Evolutionary conservation across 2,113 vertebrate genomes (phyloP).

Genomic region (Picathartes gymnocephalus): DNA sequence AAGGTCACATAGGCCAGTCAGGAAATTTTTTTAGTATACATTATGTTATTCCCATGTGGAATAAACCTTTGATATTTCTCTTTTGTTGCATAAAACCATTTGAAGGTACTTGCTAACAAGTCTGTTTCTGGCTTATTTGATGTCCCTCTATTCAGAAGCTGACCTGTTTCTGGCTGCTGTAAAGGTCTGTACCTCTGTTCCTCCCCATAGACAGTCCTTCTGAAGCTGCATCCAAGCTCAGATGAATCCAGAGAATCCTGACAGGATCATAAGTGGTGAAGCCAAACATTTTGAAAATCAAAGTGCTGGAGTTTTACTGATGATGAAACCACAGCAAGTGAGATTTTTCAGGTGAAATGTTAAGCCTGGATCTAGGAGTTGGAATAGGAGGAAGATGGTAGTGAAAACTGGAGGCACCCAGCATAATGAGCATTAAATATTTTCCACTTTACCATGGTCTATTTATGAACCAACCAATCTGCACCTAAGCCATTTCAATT

Average conservation of each 20-base stretch:
- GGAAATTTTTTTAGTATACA: neutral
- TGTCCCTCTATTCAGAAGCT: neutral
- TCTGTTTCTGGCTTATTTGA: neutral
- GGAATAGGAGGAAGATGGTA: neutral
- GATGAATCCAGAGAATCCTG: neutral
- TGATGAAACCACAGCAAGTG: neutral
- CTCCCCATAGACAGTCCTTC: neutral
- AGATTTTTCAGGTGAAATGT: neutral
- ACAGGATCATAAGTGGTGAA: fast-evolving
- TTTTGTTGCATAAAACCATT: neutral
- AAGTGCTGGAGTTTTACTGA: neutral
- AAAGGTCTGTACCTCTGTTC: neutral
- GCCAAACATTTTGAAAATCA: neutral
- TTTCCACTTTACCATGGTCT: neutral
- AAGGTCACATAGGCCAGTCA: neutral
- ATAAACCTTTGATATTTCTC: neutral
- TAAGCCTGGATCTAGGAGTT: neutral
- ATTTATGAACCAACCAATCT: neutral
- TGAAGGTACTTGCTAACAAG: neutral
- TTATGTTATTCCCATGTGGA: neutral
- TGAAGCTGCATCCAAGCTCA: neutral
- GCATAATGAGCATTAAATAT: neutral
- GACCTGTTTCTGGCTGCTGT: neutral
- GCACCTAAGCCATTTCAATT: neutral
- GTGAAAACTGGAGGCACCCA: neutral